Evolutionary conservation across 1,140 invertebrate genomes (phyloP).

Genomic region (Leptinotarsa undecemlineata): DNA sequence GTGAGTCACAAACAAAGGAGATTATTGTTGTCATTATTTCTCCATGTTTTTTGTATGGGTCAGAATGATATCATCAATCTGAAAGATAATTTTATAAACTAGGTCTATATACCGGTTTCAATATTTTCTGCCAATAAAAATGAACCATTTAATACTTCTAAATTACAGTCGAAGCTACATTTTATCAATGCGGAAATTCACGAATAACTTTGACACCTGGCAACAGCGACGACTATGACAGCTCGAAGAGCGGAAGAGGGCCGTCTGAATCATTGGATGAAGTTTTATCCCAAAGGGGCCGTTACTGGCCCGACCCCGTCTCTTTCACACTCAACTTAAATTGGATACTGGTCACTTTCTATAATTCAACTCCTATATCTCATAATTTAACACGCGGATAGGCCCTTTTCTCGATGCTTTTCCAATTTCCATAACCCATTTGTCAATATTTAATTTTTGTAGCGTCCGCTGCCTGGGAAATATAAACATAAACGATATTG

Average conservation of each 20-base stretch:
- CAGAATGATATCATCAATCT: no score
- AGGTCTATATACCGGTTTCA: no score
- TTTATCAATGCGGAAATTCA: background rate
- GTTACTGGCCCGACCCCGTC: slow-evolving; percentile 52
- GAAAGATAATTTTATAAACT: no score
- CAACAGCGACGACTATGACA: background rate
- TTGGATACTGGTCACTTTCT: slow-evolving; percentile 57
- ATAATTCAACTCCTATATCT: slow-evolving; percentile 55
- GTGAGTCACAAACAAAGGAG: no score
- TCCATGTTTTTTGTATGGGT: no score
- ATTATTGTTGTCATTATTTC: no score
- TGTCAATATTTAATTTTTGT: slow-evolving; percentile 26
- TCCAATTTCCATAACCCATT: slow-evolving; percentile 37
- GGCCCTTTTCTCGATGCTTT: slow-evolving; percentile 36
- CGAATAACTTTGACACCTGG: background rate
- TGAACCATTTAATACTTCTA: no score
- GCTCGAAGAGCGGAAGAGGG: slow-evolving; percentile 30
- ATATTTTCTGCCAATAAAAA: no score
- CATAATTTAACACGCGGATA: slow-evolving; percentile 51
- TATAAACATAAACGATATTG: background rate
- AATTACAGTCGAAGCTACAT: background rate
- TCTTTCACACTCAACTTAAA: slow-evolving; percentile 55
- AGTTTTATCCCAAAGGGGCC: slow-evolving; percentile 51
- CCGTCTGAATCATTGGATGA: slow-evolving; percentile 53
- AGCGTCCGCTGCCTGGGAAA: background rate